Evolutionary conservation across 2,888 invertebrate genomes (phyloP).

Genomic region (Patella depressa): DNA sequence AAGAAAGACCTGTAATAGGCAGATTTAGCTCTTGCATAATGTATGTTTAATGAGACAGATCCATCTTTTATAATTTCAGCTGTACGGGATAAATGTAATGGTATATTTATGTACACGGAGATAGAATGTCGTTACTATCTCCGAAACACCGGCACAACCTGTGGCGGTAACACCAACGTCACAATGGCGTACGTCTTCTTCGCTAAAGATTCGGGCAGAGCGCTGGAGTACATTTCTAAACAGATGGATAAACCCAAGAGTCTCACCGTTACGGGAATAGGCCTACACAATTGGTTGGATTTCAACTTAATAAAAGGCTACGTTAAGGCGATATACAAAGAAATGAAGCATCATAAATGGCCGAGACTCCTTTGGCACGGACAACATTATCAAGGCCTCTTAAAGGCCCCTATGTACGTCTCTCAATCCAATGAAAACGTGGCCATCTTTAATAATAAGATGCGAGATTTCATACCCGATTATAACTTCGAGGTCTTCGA

Average conservation of each 20-base stretch:
- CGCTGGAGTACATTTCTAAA: neutral
- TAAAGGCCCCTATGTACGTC: neutral
- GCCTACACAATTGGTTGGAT: conserved; percentile 1
- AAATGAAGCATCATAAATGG: conserved; percentile 5
- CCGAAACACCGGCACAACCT: neutral
- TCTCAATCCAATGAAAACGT: conserved; percentile 7
- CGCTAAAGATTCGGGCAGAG: neutral
- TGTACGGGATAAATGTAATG: neutral
- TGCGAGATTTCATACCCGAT: neutral
- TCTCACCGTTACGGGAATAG: neutral
- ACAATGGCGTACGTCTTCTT: neutral
- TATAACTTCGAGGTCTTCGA: neutral
- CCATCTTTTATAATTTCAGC: neutral
- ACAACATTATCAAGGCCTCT: conserved; percentile 3
- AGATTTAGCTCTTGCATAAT: no score
- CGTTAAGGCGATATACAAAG: neutral
- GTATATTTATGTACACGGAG: conserved; percentile 1
- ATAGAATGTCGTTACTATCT: conserved; percentile 1
- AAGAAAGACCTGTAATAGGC: no score
- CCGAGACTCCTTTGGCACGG: conserved; percentile 1
- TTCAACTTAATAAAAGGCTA: neutral
- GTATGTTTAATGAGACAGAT: no score
- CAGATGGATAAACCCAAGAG: neutral
- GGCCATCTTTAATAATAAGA: neutral
- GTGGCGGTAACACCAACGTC: neutral